Conservation (phyloP, 53 echinoderm and acorn worm species). For the Stichopus horrens region DNA sequence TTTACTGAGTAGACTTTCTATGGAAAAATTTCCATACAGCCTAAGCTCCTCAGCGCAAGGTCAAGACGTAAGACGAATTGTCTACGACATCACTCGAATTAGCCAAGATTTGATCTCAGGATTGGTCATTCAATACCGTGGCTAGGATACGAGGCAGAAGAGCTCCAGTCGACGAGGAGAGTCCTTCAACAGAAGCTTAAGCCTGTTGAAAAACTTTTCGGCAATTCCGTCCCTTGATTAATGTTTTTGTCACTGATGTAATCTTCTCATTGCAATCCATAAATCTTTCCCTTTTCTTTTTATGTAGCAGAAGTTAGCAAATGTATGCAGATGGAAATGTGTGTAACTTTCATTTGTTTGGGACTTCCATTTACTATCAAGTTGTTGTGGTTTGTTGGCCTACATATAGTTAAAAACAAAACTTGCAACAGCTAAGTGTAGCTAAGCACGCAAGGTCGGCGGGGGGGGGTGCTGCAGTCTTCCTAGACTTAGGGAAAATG, state of each 20-base stretch:
- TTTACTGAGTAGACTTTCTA: not conserved
- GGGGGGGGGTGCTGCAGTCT: too few relatives aligned
- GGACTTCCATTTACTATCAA: too few relatives aligned
- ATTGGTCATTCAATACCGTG: slow-evolving; percentile 8
- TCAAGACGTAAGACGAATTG: not conserved
- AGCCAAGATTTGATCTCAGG: slow-evolving; percentile 1
- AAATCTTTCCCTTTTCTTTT: not conserved
- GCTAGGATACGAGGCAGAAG: not conserved
- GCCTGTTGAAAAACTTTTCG: not conserved
- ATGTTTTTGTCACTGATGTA: not conserved
- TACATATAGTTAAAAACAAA: too few relatives aligned
- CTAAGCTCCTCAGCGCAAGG: not conserved
- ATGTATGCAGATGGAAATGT: too few relatives aligned
- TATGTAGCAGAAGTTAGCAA: too few relatives aligned
- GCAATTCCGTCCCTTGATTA: not conserved
- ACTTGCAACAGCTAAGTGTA: too few relatives aligned
- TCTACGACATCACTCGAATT: not conserved
- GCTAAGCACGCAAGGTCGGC: too few relatives aligned
- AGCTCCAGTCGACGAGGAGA: not conserved
- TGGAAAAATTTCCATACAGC: not conserved
- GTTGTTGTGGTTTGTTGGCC: too few relatives aligned
- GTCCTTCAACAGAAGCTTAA: not conserved
- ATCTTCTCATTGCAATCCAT: not conserved
- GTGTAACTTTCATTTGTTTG: too few relatives aligned
- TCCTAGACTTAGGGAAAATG: too few relatives aligned